Evolutionary conservation across 2,797 vertebrate species (phyloP).

Genomic region (Antrozous pallidus): DNA sequence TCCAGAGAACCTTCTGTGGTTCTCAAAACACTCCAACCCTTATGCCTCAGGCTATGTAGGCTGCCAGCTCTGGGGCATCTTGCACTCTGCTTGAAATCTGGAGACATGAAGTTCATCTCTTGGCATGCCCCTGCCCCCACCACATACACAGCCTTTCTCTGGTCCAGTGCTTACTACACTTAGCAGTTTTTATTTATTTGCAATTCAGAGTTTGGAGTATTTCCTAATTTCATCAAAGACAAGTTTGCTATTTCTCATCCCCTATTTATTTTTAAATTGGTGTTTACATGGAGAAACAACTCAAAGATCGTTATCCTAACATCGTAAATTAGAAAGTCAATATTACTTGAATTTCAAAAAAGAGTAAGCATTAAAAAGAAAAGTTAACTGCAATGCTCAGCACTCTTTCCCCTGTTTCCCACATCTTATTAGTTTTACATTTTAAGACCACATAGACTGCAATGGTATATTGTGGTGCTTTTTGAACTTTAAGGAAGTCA

Average conservation of each 20-base stretch:
- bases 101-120: neutral
- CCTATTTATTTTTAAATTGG: neutral
- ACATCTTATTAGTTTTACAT: slow-evolving; percentile 33
- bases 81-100: neutral
- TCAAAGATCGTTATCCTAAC: neutral
- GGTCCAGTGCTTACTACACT: neutral
- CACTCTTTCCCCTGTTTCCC: neutral
- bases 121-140: neutral
- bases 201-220: neutral
- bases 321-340: neutral
- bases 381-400: neutral
- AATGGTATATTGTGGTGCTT: neutral
- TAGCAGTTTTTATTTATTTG: neutral
- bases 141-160: neutral
- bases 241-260: neutral
- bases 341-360: slow-evolving; percentile 32
- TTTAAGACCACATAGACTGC: slow-evolving; percentile 35
- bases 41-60: neutral
- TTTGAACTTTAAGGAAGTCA: slow-evolving; percentile 24
- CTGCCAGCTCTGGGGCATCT: neutral
- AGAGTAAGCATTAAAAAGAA: slow-evolving; percentile 18
- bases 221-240: slow-evolving; percentile 18
- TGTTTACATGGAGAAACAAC: neutral
- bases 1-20: neutral
- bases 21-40: neutral